Conservation (phyloP, 2,113 vertebrate genomes). For the Pipra filicauda region DNA sequence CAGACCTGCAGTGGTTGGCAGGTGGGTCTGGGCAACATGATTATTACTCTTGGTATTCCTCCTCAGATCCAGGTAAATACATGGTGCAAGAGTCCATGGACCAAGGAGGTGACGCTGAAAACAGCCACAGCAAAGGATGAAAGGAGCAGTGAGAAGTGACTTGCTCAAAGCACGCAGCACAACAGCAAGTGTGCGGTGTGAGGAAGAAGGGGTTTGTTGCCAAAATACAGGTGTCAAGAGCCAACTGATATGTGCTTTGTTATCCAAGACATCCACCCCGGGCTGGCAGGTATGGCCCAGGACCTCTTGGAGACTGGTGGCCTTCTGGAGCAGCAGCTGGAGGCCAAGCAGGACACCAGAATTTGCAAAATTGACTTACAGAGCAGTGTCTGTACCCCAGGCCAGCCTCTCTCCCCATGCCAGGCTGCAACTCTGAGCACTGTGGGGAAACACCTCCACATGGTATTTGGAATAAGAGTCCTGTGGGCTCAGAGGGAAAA, state of each 20-base stretch:
- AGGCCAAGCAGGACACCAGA: background rate
- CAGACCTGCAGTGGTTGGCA: conserved; percentile 7
- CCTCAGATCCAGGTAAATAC: conserved; percentile 13
- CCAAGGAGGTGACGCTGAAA: background rate
- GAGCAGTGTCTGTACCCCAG: background rate
- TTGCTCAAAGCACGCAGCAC: background rate
- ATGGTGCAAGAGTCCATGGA: background rate
- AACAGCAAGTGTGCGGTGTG: accelerated
- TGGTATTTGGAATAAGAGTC: background rate
- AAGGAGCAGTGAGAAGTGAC: background rate
- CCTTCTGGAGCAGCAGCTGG: background rate
- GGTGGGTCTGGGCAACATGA: background rate
- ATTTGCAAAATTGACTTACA: background rate
- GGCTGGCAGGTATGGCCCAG: background rate
- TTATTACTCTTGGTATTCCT: background rate
- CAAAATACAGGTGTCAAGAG: background rate
- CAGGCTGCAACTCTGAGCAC: background rate
- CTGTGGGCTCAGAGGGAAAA: background rate
- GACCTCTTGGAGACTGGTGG: background rate
- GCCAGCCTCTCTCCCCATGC: background rate
- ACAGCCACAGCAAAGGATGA: background rate
- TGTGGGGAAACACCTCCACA: background rate
- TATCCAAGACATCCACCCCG: background rate
- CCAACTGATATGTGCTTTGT: background rate
- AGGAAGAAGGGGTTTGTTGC: background rate